phyloP scores from a whole-genome alignment of 1,140 invertebrate species.

The Stenopsyche tienmushanensis region DNA sequence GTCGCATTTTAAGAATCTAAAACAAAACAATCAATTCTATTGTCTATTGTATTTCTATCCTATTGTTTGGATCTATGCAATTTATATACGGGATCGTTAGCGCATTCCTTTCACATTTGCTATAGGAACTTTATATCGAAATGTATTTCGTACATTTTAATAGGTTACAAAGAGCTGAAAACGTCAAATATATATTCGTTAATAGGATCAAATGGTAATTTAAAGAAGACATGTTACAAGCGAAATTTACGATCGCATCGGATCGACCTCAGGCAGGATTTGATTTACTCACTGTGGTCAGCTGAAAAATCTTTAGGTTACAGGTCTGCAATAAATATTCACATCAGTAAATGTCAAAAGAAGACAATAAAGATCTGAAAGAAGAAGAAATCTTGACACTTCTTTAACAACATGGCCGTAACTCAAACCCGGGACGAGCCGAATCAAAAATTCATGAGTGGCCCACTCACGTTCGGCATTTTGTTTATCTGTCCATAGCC shows the following conservation, averaged over 20 bases:
- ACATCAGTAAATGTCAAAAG: conserved; percentile 8
- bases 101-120: too few species aligned
- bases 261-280: background rate
- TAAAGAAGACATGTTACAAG: background rate
- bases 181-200: background rate
- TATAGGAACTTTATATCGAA: background rate
- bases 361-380: background rate
- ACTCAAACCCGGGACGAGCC: background rate
- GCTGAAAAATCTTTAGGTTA: conserved; percentile 1
- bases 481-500: conserved; percentile 1
- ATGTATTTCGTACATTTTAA: background rate
- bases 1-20: too few species aligned
- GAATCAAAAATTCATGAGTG: conserved; percentile 1
- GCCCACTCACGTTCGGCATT: conserved; percentile 7
- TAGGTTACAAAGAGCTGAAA: background rate
- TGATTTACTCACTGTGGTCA: background rate
- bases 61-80: too few species aligned
- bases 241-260: background rate
- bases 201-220: background rate
- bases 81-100: too few species aligned
- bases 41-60: too few species aligned
- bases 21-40: too few species aligned
- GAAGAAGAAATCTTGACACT: background rate
- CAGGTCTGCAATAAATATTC: conserved; percentile 1
- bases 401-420: background rate